Evolutionary conservation across 2,797 vertebrate species (phyloP), one percentile per base, ranked within the genome.

Genomic region (Podargus strigoides): DNA sequence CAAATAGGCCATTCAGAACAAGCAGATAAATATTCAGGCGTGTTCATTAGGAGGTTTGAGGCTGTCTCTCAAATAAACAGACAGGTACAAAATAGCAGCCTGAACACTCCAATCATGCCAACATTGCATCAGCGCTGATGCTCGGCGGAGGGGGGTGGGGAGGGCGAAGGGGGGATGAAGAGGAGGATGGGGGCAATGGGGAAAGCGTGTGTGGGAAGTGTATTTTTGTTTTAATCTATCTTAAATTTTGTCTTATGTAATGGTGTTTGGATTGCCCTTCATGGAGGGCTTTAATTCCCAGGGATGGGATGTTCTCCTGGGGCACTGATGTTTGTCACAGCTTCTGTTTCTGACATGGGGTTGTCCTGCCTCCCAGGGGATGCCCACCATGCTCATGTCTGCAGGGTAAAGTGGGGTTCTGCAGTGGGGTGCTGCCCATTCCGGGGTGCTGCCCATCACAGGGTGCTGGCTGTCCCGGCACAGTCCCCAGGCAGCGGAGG

Each of bases 1-100:
- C 81, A 92, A 94, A 82, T 85, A 41, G 15, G 55, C 37, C 74
- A 62, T 92, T 95, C 89, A 77, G 91, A 53, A 72, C 30, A 27
- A 21, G 94, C 74, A 80, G 92, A 77, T 94, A 91, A 95, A 94
- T 89, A 94, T 87, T 87, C 94, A 69, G 85, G 12, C 1, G 10
- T 11, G 8, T 73, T 95, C 78, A 69, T 82, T 73, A 79, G 0
- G 13, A 83, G 78, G 91, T 22, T 22, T 76, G 70, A 85, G 52
- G 89, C 81, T 91, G 93, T 59, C 92, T 93, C 90, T 89, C 87
- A 73, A 93, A 92, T n/a, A 72, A 75, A 72, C 81, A 86, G 92
- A 85, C 89, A 93, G 94, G 92, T 89, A 93, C 81, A 75, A 89
- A 90, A 64, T 30, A 87, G 77, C 76, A 78, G 77, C 77, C 67